These are phyloP conservation scores for Caenorhabditis sp. DNA, from an alignment of 2,888 invertebrate species.

Conservation along the genomic window DNA sequence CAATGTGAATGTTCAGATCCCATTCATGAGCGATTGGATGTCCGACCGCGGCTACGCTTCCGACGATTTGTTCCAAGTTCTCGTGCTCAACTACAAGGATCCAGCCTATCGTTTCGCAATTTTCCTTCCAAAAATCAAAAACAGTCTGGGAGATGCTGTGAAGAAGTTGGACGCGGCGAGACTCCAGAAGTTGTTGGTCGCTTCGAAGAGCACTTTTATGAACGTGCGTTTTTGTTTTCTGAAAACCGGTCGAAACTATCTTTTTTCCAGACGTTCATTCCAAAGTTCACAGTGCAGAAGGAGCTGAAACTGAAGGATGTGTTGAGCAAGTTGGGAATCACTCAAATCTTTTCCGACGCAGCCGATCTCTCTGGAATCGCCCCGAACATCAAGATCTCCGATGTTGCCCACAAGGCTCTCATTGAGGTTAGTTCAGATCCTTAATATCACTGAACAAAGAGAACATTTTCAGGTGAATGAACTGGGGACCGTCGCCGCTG, in stretches of 20 bases:
- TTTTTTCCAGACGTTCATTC: conserved; percentile 42
- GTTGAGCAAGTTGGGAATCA: conserved; percentile 33
- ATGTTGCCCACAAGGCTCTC: conserved; percentile 70
- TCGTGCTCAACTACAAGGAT: conserved; percentile 59
- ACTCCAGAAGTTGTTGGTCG: conserved; percentile 21
- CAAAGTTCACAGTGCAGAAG: conserved; percentile 52
- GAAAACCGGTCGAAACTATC: not conserved
- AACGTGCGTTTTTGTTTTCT: conserved; percentile 23
- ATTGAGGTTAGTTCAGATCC: conserved; percentile 70
- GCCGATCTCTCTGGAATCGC: conserved; percentile 52
- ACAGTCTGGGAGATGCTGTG: conserved; percentile 54
- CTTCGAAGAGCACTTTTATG: not conserved
- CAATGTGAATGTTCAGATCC: too few species aligned
- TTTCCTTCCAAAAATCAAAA: conserved; percentile 69
- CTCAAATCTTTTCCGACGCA: conserved; percentile 29
- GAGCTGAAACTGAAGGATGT: conserved; percentile 20
- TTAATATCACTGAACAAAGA: too few species aligned
- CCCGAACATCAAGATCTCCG: conserved; percentile 60
- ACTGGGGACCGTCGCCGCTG: conserved; percentile 68
- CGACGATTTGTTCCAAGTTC: conserved; percentile 56
- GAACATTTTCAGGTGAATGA: conserved; percentile 63
- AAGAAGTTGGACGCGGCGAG: conserved; percentile 14
- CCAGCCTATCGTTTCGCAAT: conserved; percentile 57
- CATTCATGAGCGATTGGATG: conserved; percentile 25
- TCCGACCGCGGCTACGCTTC: conserved; percentile 20